phyloP scores from a whole-genome alignment of 2,797 vertebrate genomes.

The Cynopterus sphinx region DNA sequence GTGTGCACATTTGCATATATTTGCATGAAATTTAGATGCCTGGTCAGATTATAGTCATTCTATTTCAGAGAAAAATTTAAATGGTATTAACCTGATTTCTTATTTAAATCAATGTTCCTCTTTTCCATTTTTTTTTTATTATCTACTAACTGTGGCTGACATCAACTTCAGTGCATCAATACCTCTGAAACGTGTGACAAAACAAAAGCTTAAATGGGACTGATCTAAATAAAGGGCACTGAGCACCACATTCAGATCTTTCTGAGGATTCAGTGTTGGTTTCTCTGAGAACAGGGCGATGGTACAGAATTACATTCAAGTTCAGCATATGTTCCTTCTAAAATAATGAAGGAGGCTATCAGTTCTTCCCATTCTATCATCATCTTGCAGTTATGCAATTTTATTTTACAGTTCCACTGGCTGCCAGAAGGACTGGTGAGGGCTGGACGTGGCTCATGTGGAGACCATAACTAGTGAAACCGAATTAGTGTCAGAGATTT shows the following conservation, averaged over 20 bases:
- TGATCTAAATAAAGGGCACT: neutral
- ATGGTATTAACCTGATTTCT: neutral
- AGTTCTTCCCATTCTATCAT: neutral
- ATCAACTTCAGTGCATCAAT: neutral
- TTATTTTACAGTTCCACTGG: neutral
- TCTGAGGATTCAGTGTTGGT: neutral
- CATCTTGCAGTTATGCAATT: neutral
- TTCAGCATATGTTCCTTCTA: neutral
- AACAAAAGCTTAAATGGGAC: neutral
- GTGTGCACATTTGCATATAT: neutral
- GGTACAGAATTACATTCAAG: neutral
- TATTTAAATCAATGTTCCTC: neutral
- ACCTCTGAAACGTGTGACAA: neutral
- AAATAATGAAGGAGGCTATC: neutral
- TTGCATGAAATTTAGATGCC: neutral
- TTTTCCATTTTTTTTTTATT: neutral
- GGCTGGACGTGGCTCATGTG: rapidly evolving
- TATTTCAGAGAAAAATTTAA: neutral
- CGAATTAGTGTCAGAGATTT: neutral
- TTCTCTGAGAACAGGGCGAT: neutral
- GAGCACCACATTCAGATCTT: neutral
- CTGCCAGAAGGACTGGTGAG: neutral
- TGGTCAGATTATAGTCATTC: neutral
- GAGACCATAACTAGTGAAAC: rapidly evolving
- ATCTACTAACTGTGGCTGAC: neutral